Percentiles rank a stretch among this genome's conserved stretches.
Evolutionary conservation across 2,797 vertebrate species (phyloP).

Genomic region (Ptychadena robeensis): DNA sequence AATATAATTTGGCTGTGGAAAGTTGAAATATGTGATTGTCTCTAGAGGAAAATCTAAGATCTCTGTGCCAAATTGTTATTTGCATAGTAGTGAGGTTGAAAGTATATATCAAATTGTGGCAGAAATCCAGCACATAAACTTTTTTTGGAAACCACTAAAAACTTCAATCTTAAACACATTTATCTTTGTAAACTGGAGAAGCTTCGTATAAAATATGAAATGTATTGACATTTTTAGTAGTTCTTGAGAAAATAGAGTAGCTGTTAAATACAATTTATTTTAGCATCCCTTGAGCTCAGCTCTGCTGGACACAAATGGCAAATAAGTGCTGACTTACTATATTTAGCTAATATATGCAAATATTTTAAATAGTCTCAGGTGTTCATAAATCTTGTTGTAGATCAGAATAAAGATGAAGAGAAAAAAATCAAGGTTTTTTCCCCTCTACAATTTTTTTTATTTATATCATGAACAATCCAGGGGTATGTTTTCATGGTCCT

Average conservation of each 20-base stretch:
- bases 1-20: slow-evolving; percentile 71
- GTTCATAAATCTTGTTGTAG: neutral
- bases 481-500: too few relatives aligned
- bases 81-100: slow-evolving; percentile 73
- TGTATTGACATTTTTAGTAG: slow-evolving; percentile 64
- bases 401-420: neutral
- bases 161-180: slow-evolving; percentile 69
- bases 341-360: slow-evolving; percentile 27
- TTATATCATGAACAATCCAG: too few relatives aligned
- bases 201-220: slow-evolving; percentile 67
- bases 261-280: slow-evolving; percentile 71
- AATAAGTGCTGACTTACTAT: slow-evolving; percentile 72
- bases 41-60: slow-evolving; percentile 70
- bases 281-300: slow-evolving; percentile 67
- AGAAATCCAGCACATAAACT: slow-evolving; percentile 71
- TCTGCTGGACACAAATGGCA: slow-evolving; percentile 66
- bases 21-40: slow-evolving; percentile 71
- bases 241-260: slow-evolving; percentile 59
- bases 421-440: too few relatives aligned
- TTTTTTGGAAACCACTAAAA: slow-evolving; percentile 70
- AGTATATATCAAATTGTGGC: slow-evolving; percentile 71
- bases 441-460: neutral
- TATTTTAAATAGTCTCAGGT: slow-evolving; percentile 12
- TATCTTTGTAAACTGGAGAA: slow-evolving; percentile 67
- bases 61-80: slow-evolving; percentile 72